phyloP scores from a whole-genome alignment of 2,888 invertebrate genomes.

The Craniophora ligustri region DNA sequence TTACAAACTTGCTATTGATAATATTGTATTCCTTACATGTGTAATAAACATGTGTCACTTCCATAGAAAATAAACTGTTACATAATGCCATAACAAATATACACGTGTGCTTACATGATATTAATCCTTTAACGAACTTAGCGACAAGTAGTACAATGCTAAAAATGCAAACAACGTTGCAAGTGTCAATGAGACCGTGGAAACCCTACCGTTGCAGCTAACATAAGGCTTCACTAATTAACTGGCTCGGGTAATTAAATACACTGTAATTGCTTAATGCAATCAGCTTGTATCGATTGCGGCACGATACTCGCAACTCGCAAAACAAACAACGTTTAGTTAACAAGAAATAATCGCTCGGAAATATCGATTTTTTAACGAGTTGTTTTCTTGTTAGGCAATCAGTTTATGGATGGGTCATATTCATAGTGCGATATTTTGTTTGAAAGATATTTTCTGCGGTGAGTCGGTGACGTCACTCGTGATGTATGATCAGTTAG shows the following conservation, averaged over 20 bases:
- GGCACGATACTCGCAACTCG: constrained; percentile 52
- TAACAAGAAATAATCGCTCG: constrained; percentile 44
- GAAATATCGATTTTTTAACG: constrained; percentile 43
- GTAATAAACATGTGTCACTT: no score
- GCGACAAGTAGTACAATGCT: constrained; percentile 55
- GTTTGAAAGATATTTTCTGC: background rate
- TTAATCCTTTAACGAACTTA: constrained; percentile 62
- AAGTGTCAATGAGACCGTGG: constrained; percentile 85
- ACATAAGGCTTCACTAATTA: constrained; percentile 84
- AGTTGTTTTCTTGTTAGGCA: constrained; percentile 41
- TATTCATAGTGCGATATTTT: background rate
- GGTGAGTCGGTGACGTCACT: no score
- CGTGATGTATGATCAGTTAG: no score
- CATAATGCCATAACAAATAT: constrained; percentile 45
- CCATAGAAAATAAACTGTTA: no score
- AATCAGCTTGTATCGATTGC: constrained; percentile 69
- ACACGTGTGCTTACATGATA: constrained; percentile 56
- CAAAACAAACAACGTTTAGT: constrained; percentile 42
- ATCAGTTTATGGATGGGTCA: constrained; percentile 36
- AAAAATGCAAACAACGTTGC: constrained; percentile 75
- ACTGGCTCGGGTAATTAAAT: constrained; percentile 84
- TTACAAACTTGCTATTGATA: no score
- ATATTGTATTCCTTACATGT: no score
- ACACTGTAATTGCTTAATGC: constrained; percentile 85
- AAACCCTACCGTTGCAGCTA: constrained; percentile 77